Evolutionary conservation across 2,888 invertebrate species (phyloP), one percentile per base, ranked within the genome.

Genomic region (Mamestra brassicae): DNA sequence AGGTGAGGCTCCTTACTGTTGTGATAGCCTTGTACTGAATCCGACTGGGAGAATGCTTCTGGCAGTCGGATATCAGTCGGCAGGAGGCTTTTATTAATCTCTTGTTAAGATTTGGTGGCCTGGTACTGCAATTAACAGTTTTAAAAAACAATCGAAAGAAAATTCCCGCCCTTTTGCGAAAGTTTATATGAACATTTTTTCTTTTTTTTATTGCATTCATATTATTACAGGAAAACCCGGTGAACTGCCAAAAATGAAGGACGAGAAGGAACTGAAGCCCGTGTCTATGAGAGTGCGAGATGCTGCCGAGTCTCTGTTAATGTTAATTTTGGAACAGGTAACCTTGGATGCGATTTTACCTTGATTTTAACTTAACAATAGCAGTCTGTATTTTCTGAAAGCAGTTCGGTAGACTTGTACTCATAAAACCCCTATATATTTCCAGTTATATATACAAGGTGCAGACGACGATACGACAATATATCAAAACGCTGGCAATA

Each of bases 241-340:
- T 10, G 99, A 99, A 90, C 97, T 98, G 15, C 97, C 99, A 0
- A 98, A 98, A 93, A 98, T 98, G 97, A 99, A 99, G 92, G 99
- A 99, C 86, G 99, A 99, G 86, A 99, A 99, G 92, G 99, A 99
- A 94, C 93, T 99, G 78, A 99, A 99, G 92, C 99, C 99, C 0
- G 99, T 99, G 0, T 99, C 99, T 0, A 98, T 99, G 98, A 97
- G 99, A 85, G 99, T 99, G 0, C 97, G 99, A 76, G 99, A 99
- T 95, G 99, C 99, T 0, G 99, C 99, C 0, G 99, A 99, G 94
- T 98, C 98, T 82, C 96, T 99, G 57, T 97, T 99, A 8, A 98
- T 99, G 85, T 97, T 98, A 77, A 98, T 99, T 85, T 97, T 99
- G 77, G 99, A 99, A 93, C 99, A 99, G 97, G 98, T 98, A 90